Conservation (phyloP, 2,113 vertebrate species). For the Brienomyrus brachyistius region DNA sequence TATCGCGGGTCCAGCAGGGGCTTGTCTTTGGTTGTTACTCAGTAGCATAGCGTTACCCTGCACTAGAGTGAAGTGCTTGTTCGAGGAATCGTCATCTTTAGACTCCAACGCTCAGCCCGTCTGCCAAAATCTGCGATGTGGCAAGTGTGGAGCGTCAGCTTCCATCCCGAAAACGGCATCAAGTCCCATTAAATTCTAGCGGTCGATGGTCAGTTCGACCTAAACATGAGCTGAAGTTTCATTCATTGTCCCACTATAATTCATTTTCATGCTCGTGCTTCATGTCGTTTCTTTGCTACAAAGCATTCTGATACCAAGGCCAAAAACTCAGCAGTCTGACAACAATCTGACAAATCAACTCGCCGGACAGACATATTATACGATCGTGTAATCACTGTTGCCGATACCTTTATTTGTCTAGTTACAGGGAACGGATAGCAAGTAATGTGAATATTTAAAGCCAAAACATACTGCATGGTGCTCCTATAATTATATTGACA, state of each 20-base stretch:
- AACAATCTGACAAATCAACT: neutral
- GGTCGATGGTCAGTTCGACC: neutral
- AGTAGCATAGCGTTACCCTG: neutral
- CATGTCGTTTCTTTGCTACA: neutral
- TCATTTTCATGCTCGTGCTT: neutral
- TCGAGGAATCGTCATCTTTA: neutral
- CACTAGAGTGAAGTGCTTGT: neutral
- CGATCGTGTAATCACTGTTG: neutral
- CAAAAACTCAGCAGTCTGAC: neutral
- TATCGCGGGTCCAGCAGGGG: neutral
- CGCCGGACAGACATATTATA: neutral
- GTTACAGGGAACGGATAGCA: neutral
- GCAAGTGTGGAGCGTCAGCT: neutral
- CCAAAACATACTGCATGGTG: neutral
- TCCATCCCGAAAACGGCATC: neutral
- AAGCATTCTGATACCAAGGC: neutral
- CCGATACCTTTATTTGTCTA: neutral
- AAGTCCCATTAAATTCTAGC: neutral
- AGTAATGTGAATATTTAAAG: neutral
- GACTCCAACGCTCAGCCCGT: neutral
- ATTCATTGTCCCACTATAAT: neutral
- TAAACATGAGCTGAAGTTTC: neutral
- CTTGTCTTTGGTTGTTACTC: neutral
- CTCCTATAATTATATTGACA: neutral
- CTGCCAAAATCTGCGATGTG: neutral